A percentile compares a stretch with the other conserved stretches of the same genome.
phyloP scores from a whole-genome alignment of 1,140 invertebrate genomes.

The Gonatopus flavifemur region DNA sequence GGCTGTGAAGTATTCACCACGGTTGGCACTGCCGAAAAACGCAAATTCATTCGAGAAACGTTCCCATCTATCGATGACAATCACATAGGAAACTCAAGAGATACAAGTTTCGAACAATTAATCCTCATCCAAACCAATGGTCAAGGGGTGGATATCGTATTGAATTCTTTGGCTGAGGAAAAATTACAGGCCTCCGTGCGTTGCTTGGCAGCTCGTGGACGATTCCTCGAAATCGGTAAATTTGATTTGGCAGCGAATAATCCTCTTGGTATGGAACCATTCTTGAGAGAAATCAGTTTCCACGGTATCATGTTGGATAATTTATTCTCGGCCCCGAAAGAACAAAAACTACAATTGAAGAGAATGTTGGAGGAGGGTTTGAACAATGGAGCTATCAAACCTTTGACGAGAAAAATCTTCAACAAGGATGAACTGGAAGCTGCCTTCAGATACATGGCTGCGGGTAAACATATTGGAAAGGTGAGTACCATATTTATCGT shows the following conservation, averaged over 20 bases:
- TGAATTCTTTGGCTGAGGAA: conserved; percentile 79
- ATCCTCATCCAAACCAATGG: conserved; percentile 65
- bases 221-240: conserved; percentile 79
- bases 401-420: conserved; percentile 54
- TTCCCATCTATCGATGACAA: conserved; percentile 69
- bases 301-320: conserved; percentile 73
- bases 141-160: conserved; percentile 73
- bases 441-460: conserved; percentile 67
- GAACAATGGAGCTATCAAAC: conserved; percentile 54
- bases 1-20: conserved; percentile 73
- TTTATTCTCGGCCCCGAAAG: conserved; percentile 56
- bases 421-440: conserved; percentile 52
- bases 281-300: conserved; percentile 81
- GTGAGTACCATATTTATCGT: conserved; percentile 21
- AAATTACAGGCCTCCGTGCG: conserved; percentile 77
- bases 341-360: conserved; percentile 32
- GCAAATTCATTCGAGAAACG: conserved; percentile 64
- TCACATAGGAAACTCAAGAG: conserved; percentile 74
- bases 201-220: conserved; percentile 69
- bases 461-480: conserved; percentile 77
- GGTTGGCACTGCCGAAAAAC: conserved; percentile 71
- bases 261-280: conserved; percentile 70
- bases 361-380: conserved; percentile 58
- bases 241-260: conserved; percentile 71
- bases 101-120: conserved; percentile 71